Conservation (phyloP, 2,888 invertebrate species). For the Catocala sponsa region DNA sequence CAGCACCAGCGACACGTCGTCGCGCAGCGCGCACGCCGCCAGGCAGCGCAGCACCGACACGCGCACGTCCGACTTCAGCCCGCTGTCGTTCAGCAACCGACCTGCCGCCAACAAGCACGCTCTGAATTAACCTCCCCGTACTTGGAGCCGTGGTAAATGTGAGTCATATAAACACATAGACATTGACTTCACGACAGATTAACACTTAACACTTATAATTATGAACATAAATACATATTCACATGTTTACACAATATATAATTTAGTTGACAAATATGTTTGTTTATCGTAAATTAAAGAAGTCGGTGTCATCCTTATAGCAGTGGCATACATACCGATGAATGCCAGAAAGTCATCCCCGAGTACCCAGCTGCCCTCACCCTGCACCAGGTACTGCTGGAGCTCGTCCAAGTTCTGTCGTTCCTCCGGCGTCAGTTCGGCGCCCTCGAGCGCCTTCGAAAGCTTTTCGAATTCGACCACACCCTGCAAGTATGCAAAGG, state of each 20-base stretch:
- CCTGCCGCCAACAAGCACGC: constrained; percentile 41
- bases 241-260: no score
- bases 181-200: no score
- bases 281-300: no score
- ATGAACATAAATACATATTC: no score
- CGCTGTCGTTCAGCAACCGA: constrained; percentile 78
- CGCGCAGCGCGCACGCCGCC: constrained; percentile 93
- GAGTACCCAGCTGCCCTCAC: constrained; percentile 97
- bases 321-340: constrained; percentile 86
- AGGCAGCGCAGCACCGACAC: constrained; percentile 91
- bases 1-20: constrained; percentile 95
- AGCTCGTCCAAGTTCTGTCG: constrained; percentile 93
- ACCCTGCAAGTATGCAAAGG: constrained; percentile 78
- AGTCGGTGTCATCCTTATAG: no score
- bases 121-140: no score
- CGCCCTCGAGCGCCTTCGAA: constrained; percentile 89
- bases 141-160: no score
- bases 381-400: constrained; percentile 95
- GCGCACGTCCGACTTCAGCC: constrained; percentile 88
- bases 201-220: no score
- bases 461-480: constrained; percentile 92
- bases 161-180: no score
- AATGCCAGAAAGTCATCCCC: constrained; percentile 95
- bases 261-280: no score
- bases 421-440: constrained; percentile 92